Percentiles rank a stretch among this genome's conserved stretches.
phyloP scores from a whole-genome alignment of 2,113 vertebrate genomes.

The Phaethornis superciliosus region DNA sequence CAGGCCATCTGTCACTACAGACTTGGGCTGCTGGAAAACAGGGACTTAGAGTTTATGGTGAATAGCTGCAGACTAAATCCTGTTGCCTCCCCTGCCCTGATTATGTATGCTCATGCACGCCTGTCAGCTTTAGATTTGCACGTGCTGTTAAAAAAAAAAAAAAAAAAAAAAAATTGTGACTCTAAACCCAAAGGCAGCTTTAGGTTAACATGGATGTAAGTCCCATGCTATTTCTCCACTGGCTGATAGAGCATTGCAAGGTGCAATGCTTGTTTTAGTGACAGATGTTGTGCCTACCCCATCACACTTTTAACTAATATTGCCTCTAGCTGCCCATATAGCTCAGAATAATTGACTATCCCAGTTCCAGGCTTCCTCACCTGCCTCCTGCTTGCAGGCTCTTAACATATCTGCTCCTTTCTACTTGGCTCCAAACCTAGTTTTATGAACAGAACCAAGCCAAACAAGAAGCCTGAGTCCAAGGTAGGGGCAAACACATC shows the following conservation, averaged over 20 bases:
- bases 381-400: background rate
- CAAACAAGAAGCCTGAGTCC: background rate
- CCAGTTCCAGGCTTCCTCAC: background rate
- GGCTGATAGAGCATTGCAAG: background rate
- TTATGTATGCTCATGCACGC: rapidly evolving
- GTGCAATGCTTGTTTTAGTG: background rate
- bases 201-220: background rate
- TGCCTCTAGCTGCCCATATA: background rate
- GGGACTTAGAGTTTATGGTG: background rate
- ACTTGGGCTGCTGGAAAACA: background rate
- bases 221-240: background rate
- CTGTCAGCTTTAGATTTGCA: background rate
- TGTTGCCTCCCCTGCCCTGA: background rate
- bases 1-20: background rate
- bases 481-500: background rate
- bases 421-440: background rate
- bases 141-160: background rate
- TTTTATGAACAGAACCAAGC: background rate
- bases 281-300: background rate
- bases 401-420: background rate
- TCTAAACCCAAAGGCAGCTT: background rate
- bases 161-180: background rate
- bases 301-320: background rate
- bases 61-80: background rate
- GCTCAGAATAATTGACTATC: background rate